Base-by-base conservation (phyloP, 2,797 vertebrate genomes). In the Megaceryle alcyon region DNA sequence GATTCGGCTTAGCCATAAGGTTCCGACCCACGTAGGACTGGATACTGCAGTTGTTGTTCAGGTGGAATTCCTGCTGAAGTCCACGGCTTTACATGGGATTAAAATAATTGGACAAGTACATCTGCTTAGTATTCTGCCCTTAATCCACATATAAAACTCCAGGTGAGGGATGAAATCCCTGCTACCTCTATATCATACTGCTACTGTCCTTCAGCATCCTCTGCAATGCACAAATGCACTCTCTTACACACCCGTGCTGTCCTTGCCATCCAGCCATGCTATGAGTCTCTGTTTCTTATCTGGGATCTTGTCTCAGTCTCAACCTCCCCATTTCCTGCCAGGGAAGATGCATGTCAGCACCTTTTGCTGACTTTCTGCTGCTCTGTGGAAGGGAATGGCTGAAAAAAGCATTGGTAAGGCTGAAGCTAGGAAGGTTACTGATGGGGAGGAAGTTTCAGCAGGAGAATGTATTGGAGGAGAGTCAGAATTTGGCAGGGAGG, bases 241-340 rank as follows among this genome's bases (percentile, higher is more conserved):
- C 56, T 21, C 54, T 9, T 1, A 26, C 5, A 37, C 18, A 64
- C 51, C 19, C 0, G 0, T 8, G 17, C 4, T 51, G 51, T 29
- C 33, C 33, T 19, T 43, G 41, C 31, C 69, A 37, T 10, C 43
- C 60, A 89, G 46, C 51, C 35, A 14, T 1, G 25, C 48, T 29
- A 2, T 2, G 4, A 57, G 54, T 31, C 44, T 51, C 64, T 10
- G 0, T 2, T 82, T 53, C 83, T 53, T 21, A 35, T 49, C 88
- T 72, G n/a, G 54, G 75, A 60, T 18, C 68, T 77, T 22, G 7
- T 43, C 86, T 77, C 60, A 21, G 23, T 4, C 12, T 9, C n/a
- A 46, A 69, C 6, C 43, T 79, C 46, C 51, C 35, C 43, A 4
- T 13, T 51, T 59, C 8, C 75, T 80, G 43, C 60, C 59, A 71